phyloP scores from a whole-genome alignment of 2,888 invertebrate genomes.

The Rhagium mordax region DNA sequence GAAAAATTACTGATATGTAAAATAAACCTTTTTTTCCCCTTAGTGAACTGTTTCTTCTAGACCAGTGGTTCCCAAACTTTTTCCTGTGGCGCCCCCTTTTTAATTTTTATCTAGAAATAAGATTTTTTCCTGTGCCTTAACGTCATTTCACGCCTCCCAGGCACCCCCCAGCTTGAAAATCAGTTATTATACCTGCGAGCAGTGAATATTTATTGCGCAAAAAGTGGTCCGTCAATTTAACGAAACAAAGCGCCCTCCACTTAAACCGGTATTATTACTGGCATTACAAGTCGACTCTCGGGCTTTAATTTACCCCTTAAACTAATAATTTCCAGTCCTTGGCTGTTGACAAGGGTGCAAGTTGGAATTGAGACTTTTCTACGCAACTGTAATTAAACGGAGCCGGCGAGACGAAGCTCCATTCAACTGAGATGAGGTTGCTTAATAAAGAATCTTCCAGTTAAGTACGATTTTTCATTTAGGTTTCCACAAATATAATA shows the following conservation, averaged over 20 bases:
- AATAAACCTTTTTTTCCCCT: too few relatives aligned
- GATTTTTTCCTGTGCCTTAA: too few relatives aligned
- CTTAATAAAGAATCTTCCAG: constrained; percentile 3
- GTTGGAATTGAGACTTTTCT: constrained; percentile 25
- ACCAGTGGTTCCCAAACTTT: too few relatives aligned
- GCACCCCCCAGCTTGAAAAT: too few relatives aligned
- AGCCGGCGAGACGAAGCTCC: constrained; percentile 2
- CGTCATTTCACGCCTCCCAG: too few relatives aligned
- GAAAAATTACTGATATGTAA: too few relatives aligned
- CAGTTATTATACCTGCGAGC: background rate
- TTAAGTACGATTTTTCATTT: background rate
- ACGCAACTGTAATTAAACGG: constrained; percentile 13
- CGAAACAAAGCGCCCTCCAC: background rate
- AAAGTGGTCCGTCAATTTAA: background rate
- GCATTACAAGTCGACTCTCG: constrained; percentile 21
- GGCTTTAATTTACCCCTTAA: constrained; percentile 43
- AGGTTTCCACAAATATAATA: background rate
- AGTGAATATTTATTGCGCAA: background rate
- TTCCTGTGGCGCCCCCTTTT: too few relatives aligned
- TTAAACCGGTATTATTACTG: background rate
- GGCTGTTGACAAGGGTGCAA: constrained; percentile 34
- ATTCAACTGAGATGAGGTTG: background rate
- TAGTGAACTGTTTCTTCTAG: too few relatives aligned
- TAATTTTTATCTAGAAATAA: too few relatives aligned
- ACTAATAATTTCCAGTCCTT: constrained; percentile 43